Evolutionary conservation across 2,888 invertebrate genomes (phyloP).

Genomic region (Metacarcinus magister): DNA sequence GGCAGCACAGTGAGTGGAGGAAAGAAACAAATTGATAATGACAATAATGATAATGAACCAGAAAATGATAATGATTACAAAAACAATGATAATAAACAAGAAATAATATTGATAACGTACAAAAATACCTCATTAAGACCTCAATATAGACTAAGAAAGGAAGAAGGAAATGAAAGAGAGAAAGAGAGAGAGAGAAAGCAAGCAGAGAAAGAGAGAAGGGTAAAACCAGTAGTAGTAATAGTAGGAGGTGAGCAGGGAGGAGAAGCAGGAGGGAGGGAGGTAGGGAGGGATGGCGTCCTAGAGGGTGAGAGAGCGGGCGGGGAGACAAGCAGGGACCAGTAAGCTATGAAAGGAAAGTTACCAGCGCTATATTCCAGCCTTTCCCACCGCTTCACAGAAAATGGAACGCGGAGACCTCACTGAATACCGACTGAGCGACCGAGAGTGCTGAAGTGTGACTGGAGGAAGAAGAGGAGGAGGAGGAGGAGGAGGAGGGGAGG

Average conservation of each 20-base stretch:
- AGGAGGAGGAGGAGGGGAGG: background rate
- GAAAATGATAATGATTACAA: too few relatives aligned
- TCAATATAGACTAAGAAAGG: too few relatives aligned
- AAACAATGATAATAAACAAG: too few relatives aligned
- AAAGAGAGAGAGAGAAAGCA: background rate
- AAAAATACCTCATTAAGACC: too few relatives aligned
- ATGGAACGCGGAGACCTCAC: background rate
- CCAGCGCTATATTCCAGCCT: slow-evolving; percentile 8
- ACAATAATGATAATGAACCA: too few relatives aligned
- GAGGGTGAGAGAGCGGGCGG: background rate
- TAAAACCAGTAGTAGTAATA: too few relatives aligned
- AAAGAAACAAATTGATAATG: too few relatives aligned
- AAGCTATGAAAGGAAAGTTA: slow-evolving; percentile 39
- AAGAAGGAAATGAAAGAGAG: background rate
- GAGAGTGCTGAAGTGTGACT: slow-evolving; percentile 39
- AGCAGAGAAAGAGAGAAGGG: too few relatives aligned
- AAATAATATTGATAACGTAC: too few relatives aligned
- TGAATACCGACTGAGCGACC: background rate
- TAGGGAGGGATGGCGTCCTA: too few relatives aligned
- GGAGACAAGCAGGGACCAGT: background rate
- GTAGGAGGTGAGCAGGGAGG: background rate
- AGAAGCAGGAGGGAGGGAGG: background rate
- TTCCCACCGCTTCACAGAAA: background rate
- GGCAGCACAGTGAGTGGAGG: too few relatives aligned
- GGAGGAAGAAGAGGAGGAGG: background rate